These are phyloP conservation scores for Parasteatoda lunata DNA, from an alignment of 2,888 invertebrate genomes.

Conservation along the genomic window DNA sequence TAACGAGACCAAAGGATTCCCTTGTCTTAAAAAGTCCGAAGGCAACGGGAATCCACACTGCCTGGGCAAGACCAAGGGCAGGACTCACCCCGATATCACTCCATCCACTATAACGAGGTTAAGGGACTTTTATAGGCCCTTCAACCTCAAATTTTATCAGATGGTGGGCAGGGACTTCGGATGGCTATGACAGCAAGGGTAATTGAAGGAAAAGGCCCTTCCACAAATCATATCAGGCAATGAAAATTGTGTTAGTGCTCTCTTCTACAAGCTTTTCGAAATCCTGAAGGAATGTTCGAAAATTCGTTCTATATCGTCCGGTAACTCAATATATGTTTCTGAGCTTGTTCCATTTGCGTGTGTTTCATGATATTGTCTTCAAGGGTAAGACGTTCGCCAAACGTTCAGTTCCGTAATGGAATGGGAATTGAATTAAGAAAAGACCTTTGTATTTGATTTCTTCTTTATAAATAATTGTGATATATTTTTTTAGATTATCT, in stretches of 20 bases:
- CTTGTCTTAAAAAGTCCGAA: constrained; percentile 74
- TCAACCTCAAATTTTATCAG: constrained; percentile 87
- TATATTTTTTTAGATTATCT: too few species aligned
- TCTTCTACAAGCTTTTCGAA: constrained; percentile 15
- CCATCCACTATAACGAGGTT: constrained; percentile 72
- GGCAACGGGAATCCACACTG: constrained; percentile 74
- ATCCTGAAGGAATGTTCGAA: constrained; percentile 7
- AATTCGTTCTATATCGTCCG: constrained; percentile 12
- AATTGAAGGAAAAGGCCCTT: constrained; percentile 72
- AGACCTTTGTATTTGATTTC: too few species aligned
- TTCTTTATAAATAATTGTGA: too few species aligned
- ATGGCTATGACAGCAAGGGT: constrained; percentile 80
- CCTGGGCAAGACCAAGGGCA: constrained; percentile 76
- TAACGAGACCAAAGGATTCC: constrained; percentile 76
- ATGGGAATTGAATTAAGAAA: too few species aligned
- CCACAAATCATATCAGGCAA: constrained; percentile 64
- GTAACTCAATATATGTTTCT: constrained; percentile 52
- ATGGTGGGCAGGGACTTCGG: constrained; percentile 92
- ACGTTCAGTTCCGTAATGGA: background rate
- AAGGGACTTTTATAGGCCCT: constrained; percentile 75
- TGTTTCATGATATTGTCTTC: constrained; percentile 24
- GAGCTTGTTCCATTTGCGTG: constrained; percentile 37
- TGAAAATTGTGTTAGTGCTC: constrained; percentile 50
- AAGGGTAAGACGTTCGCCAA: constrained; percentile 17
- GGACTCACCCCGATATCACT: constrained; percentile 75